Base-by-base conservation (phyloP, 2,888 invertebrate genomes). In the Archaeoteleia sp. region DNA sequence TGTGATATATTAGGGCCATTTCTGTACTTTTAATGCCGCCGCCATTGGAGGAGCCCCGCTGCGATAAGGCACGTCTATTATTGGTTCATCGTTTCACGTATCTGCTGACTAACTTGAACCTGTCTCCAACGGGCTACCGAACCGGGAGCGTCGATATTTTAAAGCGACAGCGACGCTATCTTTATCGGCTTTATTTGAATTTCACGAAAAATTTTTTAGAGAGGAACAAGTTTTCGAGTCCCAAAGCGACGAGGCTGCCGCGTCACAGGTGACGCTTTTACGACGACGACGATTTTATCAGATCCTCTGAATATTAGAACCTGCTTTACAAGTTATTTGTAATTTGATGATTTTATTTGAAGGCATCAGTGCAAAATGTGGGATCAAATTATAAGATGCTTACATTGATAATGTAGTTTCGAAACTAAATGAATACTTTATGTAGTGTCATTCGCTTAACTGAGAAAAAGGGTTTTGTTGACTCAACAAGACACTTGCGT, bases 61-160 rank as follows among this genome's bases (percentile, higher is more conserved):
- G 61, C 69, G 77, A 78, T 78, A 78, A 78, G 76, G 73, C 74
- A 74, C 73, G 76, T 74, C 73, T 72, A 73, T 76, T 76, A 76
- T 78, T 75, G 76, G 77, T 67, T 70, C 74, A 72, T 75, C 73
- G 72, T 23, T 40, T 40, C 39, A 23, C n/a, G 42, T 42, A 37
- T 37, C 37, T 15, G 13, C 8, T 5, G 14, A 14, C 8, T 6
- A 13, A 37, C 15, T 37, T n/a, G 13, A 37, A 37, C 37, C 37
- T 37, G 37, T 37, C 37, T 8, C 37, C 23, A 9, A 23, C 9
- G 39, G 23, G 39, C 27, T 25, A 42, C 27, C 27, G 42, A n/a
- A 42, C 20, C 25, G 27, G 42, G 13, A 42, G 42, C 42, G 25
- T 42, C 42, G 42, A 42, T 42, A 42, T 42, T 42, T 27, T 27